Conservation (phyloP, 2,797 vertebrate genomes). For the Rallus crepitans region DNA sequence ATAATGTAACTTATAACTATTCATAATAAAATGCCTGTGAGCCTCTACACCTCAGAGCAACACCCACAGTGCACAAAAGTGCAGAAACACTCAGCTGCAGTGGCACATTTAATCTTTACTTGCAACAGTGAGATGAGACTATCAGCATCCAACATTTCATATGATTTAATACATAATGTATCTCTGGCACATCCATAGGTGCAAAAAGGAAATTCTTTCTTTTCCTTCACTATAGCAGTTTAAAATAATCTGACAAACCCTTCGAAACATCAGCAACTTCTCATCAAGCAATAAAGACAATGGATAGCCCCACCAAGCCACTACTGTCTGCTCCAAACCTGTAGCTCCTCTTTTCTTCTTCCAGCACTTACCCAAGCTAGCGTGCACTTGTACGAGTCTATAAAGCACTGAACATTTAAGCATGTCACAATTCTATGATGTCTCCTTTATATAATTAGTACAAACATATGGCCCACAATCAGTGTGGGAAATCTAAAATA, state of each 20-base stretch:
- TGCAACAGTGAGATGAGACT: neutral
- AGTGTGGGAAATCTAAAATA: constrained; percentile 82
- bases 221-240: constrained; percentile 30
- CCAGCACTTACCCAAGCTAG: constrained; percentile 69
- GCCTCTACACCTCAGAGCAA: neutral
- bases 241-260: constrained; percentile 61
- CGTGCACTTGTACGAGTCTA: constrained; percentile 76
- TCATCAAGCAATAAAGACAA: constrained; percentile 73
- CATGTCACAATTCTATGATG: constrained; percentile 80
- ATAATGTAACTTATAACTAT: neutral
- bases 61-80: neutral
- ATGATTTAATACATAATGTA: constrained; percentile 38
- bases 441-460: constrained; percentile 87
- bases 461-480: constrained; percentile 85
- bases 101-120: neutral
- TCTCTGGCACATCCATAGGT: constrained; percentile 52
- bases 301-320: constrained; percentile 55
- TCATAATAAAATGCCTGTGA: neutral
- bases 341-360: constrained; percentile 64
- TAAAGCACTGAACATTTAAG: constrained; percentile 76
- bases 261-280: constrained; percentile 63
- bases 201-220: constrained; percentile 49
- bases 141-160: neutral
- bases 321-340: constrained; percentile 80
- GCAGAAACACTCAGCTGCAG: neutral